A percentile compares a stretch with the other conserved stretches of the same genome.
These are phyloP conservation scores for Enoplosus armatus DNA, from an alignment of 2,797 vertebrate species.

Conservation along the genomic window DNA sequence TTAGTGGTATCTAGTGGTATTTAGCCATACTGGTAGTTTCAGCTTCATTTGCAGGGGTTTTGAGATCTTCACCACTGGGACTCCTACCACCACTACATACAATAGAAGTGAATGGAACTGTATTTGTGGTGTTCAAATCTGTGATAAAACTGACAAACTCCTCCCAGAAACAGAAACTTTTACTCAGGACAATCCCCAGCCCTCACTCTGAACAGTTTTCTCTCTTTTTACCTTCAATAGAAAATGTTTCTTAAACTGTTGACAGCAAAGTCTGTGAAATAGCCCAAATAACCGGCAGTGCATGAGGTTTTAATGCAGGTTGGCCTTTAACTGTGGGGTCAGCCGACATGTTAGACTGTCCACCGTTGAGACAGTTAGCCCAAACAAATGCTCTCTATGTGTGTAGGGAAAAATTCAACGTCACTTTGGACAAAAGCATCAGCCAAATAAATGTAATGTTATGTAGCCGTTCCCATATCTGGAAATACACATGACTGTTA, in stretches of 20 bases:
- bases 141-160: background rate
- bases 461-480: background rate
- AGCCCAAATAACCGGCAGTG: background rate
- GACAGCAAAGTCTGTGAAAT: background rate
- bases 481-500: background rate
- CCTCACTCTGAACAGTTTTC: background rate
- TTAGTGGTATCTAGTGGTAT: background rate
- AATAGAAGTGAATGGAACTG: background rate
- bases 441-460: background rate
- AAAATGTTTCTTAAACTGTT: background rate
- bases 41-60: background rate
- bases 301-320: background rate
- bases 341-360: background rate
- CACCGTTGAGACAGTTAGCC: background rate
- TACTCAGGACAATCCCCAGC: background rate
- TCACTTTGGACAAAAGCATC: background rate
- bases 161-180: background rate
- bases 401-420: background rate
- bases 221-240: background rate
- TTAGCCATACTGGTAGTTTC: background rate
- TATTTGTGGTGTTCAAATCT: background rate
- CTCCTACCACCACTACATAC: background rate
- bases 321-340: background rate
- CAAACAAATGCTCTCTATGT: background rate
- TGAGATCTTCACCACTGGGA: background rate